Base-by-base conservation (phyloP, 2,113 vertebrate genomes). In the Dromaius novaehollandiae region DNA sequence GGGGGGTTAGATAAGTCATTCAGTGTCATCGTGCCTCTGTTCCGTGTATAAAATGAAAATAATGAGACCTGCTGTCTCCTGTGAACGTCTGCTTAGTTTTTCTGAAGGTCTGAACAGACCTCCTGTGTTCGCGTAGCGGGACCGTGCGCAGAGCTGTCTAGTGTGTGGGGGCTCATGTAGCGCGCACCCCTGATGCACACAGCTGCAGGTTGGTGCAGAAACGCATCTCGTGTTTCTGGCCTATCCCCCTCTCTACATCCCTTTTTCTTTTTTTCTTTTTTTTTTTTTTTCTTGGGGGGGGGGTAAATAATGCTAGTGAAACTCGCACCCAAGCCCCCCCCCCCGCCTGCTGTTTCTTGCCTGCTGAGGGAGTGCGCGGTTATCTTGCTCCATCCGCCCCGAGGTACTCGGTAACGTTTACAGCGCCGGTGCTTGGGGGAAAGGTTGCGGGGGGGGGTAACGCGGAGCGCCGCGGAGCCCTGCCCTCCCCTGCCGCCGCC, bases 181-280 rank as follows among this genome's bases (percentile, higher is more conserved):
- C 76, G 51, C 1, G 50, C 12, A 11, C 8, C 68, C 34, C 42
- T 1, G 24, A 2, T 13, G 7, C 0, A 19, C 40, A 1, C 16
- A 2, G 11, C 0, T 48, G 22, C 46, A 11, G 66, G 46, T 1
- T 38, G 58, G 3, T 25, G 16, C 4, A 22, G 58, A 9, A n/a
- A 69, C 0, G 25, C 9, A 38, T 4, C 44, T 7, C 4, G 0
- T 13, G 36, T 36, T 81, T 28, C n/a, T 22, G 80, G 73, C 53
- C 24, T 44, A 3, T 51, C 70, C 55, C 6, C 7, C 21, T 19
- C 63, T 38, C 61, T 1, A 13, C 70, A 19, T 32, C 32, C 25
- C 46, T 63, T 55, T 30, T 24, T 64, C 10, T 44, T 11, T 44
- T 44, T 44, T 44, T 44, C 13, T 44, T 44, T 44, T 44, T 44